Percentiles rank a stretch among this genome's conserved stretches.
Conservation (phyloP, 1,140 invertebrate genomes). For the Heliconius congener region DNA sequence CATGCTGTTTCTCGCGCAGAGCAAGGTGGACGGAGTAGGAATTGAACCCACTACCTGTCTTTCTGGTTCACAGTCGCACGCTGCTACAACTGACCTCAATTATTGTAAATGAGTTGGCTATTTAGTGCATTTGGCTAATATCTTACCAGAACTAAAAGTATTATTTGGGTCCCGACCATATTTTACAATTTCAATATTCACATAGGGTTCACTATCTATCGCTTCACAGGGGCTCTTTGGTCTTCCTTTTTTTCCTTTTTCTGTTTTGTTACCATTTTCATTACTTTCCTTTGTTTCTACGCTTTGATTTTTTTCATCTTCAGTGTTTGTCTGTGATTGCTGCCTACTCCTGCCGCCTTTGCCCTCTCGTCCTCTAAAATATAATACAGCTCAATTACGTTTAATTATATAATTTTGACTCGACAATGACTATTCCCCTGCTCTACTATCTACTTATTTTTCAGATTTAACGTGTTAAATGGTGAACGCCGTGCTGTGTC, state of each 20-base stretch:
- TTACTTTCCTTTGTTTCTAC: constrained; percentile 48
- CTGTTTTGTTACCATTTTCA: constrained; percentile 51
- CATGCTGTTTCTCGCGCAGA: too few relatives aligned
- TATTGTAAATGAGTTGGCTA: too few relatives aligned
- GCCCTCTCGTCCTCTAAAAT: constrained; percentile 69
- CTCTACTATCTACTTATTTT: too few relatives aligned
- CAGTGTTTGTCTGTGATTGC: constrained; percentile 42
- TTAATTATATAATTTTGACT: too few relatives aligned
- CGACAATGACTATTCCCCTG: too few relatives aligned
- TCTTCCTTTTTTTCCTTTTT: constrained; percentile 66
- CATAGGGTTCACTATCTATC: constrained; percentile 84
- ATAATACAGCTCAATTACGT: not conserved
- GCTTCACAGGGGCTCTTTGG: constrained; percentile 81
- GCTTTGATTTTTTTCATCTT: constrained; percentile 50
- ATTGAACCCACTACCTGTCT: too few relatives aligned
- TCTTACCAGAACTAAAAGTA: constrained; percentile 81
- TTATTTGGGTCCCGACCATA: constrained; percentile 83
- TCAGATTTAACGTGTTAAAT: too few relatives aligned
- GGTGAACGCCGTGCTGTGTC: too few relatives aligned
- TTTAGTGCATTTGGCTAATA: not conserved
- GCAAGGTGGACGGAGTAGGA: too few relatives aligned
- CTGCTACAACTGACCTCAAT: too few relatives aligned
- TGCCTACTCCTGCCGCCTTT: constrained; percentile 67
- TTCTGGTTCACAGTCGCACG: too few relatives aligned
- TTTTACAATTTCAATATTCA: constrained; percentile 85